Evolutionary conservation across 1,140 invertebrate genomes (phyloP).

Genomic region (Drosophila insularis): DNA sequence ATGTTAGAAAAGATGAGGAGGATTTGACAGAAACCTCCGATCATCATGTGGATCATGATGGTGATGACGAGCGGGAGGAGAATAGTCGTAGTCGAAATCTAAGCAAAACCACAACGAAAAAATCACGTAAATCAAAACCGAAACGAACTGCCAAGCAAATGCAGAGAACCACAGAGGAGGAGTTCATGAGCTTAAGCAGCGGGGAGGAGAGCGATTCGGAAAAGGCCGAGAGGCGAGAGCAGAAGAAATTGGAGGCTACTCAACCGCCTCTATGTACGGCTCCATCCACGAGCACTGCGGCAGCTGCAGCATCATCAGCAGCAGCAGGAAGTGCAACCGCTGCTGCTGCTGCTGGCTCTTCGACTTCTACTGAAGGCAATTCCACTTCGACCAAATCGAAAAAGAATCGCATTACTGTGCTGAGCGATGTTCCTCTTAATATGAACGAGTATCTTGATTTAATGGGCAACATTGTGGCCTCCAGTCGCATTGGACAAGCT

Average conservation of each 20-base stretch:
- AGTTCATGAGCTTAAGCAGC: constrained; percentile 70
- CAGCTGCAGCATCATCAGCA: constrained; percentile 16
- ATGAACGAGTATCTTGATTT: constrained; percentile 80
- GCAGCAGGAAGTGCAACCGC: not conserved
- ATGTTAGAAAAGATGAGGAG: constrained; percentile 37
- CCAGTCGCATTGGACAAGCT: constrained; percentile 63
- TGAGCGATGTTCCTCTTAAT: constrained; percentile 79
- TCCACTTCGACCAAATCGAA: constrained; percentile 61
- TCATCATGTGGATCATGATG: constrained; percentile 39
- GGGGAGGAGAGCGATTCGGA: constrained; percentile 54
- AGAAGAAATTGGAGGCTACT: not conserved
- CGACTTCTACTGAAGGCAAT: constrained; percentile 28
- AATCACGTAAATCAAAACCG: constrained; percentile 57
- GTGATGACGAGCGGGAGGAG: constrained; percentile 65
- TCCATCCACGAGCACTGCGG: constrained; percentile 55
- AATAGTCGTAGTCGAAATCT: constrained; percentile 47
- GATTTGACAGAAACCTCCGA: constrained; percentile 20
- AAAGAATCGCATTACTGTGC: constrained; percentile 75
- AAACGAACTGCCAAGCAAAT: constrained; percentile 42
- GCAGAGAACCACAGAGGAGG: constrained; percentile 48
- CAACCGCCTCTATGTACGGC: constrained; percentile 42
- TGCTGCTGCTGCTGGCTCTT: not conserved
- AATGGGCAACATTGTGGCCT: constrained; percentile 78
- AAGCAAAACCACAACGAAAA: constrained; percentile 50
- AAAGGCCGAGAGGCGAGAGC: not conserved